Conservation (phyloP, 2,888 invertebrate species). For the Ferrisia virgata region DNA sequence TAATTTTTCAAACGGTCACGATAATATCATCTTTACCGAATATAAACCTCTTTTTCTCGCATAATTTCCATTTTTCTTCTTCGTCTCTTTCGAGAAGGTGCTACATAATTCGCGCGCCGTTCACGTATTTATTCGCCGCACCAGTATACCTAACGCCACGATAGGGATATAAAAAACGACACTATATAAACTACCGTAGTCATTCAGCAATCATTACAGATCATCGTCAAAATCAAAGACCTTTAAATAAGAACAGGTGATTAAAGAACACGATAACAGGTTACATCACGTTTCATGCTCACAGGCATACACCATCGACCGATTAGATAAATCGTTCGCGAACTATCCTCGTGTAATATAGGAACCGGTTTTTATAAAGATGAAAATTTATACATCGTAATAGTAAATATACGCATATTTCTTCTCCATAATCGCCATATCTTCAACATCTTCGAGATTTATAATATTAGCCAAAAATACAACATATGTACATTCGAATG, state of each 20-base stretch:
- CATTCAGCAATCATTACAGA: slow-evolving; percentile 21
- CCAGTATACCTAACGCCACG: not conserved
- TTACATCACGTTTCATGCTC: slow-evolving; percentile 43
- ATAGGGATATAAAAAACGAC: not conserved
- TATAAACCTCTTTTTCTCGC: not conserved
- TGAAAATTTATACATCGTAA: slow-evolving; percentile 23
- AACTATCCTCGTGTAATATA: slow-evolving; percentile 29
- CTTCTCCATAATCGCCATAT: not conserved
- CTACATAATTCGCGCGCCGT: not conserved
- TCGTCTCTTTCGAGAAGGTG: too few species aligned
- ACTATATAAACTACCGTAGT: not conserved
- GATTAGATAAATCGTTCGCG: slow-evolving; percentile 43
- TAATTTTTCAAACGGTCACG: not conserved
- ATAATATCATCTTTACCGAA: too few species aligned
- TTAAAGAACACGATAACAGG: slow-evolving; percentile 42
- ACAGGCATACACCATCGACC: slow-evolving; percentile 27
- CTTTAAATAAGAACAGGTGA: slow-evolving; percentile 41
- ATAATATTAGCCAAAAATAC: slow-evolving; percentile 15
- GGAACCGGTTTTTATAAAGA: slow-evolving; percentile 32
- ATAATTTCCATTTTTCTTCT: not conserved
- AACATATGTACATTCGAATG: not conserved
- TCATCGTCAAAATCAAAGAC: slow-evolving; percentile 32
- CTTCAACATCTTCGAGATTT: slow-evolving; percentile 3
- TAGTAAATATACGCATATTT: slow-evolving; percentile 6
- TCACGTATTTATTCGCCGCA: not conserved